A percentile compares a stretch with the other conserved stretches of the same genome.
Conservation (phyloP, 2,888 invertebrate species). For the Aleiodes leptofemur region DNA sequence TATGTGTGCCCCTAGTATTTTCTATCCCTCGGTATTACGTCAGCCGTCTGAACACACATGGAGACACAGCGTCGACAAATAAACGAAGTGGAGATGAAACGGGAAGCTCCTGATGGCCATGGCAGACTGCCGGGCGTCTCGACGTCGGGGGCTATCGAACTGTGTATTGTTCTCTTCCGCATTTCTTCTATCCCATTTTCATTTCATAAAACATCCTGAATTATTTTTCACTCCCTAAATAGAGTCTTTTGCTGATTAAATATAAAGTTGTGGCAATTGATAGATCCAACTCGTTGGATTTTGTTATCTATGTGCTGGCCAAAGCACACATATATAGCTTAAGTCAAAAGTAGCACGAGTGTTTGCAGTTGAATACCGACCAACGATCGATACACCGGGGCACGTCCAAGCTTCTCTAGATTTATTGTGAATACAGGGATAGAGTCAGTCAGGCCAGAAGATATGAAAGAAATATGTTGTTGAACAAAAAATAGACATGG, state of each 20-base stretch:
- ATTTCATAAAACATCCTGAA: neutral
- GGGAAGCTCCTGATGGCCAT: conserved; percentile 61
- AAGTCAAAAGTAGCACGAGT: conserved; percentile 15
- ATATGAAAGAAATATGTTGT: too few relatives aligned
- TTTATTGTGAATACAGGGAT: neutral
- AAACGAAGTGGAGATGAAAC: conserved; percentile 54
- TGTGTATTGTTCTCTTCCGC: conserved; percentile 51
- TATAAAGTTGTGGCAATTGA: neutral
- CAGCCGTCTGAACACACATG: conserved; percentile 52
- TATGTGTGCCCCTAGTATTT: conserved; percentile 18
- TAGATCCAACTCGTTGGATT: neutral
- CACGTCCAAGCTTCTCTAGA: neutral
- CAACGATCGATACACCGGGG: conserved; percentile 27
- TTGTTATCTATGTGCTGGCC: neutral
- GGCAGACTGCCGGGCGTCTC: conserved; percentile 73
- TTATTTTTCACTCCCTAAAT: conserved; percentile 1
- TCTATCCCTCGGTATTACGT: conserved; percentile 37
- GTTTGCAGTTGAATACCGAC: neutral
- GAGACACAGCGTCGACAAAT: conserved; percentile 46
- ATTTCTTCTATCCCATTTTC: neutral
- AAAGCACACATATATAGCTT: neutral
- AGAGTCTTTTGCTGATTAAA: neutral
- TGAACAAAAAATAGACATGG: too few relatives aligned
- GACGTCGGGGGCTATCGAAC: conserved; percentile 69
- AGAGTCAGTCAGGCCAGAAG: too few relatives aligned